phyloP scores from a whole-genome alignment of 2,797 vertebrate species.

The Helicolenus hilgendorfi region DNA sequence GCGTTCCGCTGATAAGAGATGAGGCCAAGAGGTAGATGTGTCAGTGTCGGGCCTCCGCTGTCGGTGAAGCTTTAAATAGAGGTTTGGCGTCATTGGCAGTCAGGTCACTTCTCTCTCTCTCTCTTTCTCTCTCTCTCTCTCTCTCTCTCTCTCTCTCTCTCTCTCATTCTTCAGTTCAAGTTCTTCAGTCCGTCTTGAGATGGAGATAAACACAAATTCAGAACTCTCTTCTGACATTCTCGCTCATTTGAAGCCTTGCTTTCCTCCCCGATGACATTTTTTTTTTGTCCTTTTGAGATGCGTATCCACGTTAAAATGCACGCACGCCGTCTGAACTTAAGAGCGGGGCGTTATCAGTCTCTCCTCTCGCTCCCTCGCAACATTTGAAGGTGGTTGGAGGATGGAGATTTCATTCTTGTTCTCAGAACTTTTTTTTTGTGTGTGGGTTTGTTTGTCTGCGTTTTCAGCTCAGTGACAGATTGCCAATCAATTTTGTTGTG shows the following conservation, averaged over 20 bases:
- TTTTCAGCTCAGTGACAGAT: conserved; percentile 25
- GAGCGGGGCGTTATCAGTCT: conserved; percentile 45
- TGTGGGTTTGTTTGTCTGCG: background rate
- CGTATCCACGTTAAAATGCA: conserved; percentile 40
- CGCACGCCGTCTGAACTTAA: conserved; percentile 15
- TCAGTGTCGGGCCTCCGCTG: conserved; percentile 46
- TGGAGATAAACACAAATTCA: conserved; percentile 59
- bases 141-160: conserved; percentile 9
- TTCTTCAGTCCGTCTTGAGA: conserved; percentile 69
- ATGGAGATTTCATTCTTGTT: conserved; percentile 35
- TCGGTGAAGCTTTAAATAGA: conserved; percentile 61
- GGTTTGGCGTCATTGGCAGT: conserved; percentile 75
- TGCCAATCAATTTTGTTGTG: conserved; percentile 26
- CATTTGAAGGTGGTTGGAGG: conserved; percentile 43
- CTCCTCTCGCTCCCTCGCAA: background rate
- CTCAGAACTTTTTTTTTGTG: conserved; percentile 13
- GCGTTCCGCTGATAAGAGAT: conserved; percentile 18
- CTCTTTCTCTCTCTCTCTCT: conserved; percentile 11
- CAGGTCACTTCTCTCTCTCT: conserved; percentile 62
- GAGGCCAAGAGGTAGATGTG: conserved; percentile 18
- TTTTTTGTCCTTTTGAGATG: conserved; percentile 53
- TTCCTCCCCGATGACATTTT: conserved; percentile 45
- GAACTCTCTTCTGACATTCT: conserved; percentile 72
- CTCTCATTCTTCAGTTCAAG: conserved; percentile 33
- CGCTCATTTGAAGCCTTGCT: conserved; percentile 64